These are phyloP conservation scores for Pachycephus smyrnensis DNA, from an alignment of 2,888 invertebrate species.

Conservation along the genomic window DNA sequence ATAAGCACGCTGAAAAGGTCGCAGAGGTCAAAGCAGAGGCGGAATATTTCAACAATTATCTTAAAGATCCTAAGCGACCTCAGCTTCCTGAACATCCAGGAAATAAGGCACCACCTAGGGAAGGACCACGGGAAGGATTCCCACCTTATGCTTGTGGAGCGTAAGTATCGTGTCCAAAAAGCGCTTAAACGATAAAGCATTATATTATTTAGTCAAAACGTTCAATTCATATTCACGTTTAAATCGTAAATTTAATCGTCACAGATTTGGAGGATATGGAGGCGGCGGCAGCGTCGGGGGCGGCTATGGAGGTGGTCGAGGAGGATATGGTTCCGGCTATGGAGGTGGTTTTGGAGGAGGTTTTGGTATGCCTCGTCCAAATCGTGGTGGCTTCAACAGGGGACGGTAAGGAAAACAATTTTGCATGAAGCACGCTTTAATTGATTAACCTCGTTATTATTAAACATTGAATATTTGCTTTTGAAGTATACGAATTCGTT, in stretches of 20 bases:
- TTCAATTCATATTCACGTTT: slow-evolving; percentile 2
- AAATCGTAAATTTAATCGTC: slow-evolving; percentile 23
- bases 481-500: background rate
- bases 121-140: slow-evolving; percentile 66
- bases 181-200: background rate
- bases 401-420: slow-evolving; percentile 59
- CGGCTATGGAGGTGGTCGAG: slow-evolving; percentile 55
- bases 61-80: slow-evolving; percentile 93
- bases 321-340: slow-evolving; percentile 57
- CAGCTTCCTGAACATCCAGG: slow-evolving; percentile 89
- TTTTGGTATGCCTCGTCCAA: slow-evolving; percentile 66
- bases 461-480: background rate
- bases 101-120: slow-evolving; percentile 69
- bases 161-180: slow-evolving; percentile 43
- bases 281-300: slow-evolving; percentile 51
- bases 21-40: slow-evolving; percentile 98
- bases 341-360: slow-evolving; percentile 56
- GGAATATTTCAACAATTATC: slow-evolving; percentile 97
- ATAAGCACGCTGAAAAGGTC: slow-evolving; percentile 96
- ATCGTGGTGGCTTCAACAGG: slow-evolving; percentile 68
- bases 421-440: background rate
- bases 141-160: slow-evolving; percentile 66
- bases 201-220: background rate
- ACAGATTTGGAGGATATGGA: slow-evolving; percentile 53
- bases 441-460: background rate